Percentiles rank a stretch among this genome's conserved stretches.
Conservation (phyloP, 2,797 vertebrate genomes). For the Pteronotus mesoamericanus region DNA sequence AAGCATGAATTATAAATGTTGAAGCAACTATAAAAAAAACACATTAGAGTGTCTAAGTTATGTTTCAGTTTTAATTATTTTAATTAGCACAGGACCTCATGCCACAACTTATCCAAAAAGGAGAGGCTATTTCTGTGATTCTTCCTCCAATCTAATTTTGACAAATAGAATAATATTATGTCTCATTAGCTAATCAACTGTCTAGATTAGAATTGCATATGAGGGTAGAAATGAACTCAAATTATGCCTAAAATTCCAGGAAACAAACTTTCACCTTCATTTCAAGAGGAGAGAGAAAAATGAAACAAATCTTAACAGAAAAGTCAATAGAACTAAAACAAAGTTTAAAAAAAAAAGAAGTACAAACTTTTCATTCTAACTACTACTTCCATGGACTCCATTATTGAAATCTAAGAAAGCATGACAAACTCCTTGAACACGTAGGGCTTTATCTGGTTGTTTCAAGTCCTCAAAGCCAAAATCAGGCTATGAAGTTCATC, state of each 20-base stretch:
- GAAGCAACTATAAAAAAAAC: no score
- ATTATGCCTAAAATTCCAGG: neutral
- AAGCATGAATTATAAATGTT: neutral
- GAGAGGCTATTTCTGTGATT: neutral
- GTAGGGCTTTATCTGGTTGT: neutral
- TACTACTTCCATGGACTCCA: neutral
- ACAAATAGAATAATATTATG: conserved; percentile 29
- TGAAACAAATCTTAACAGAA: neutral
- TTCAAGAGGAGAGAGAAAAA: neutral
- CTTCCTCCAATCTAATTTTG: conserved; percentile 48
- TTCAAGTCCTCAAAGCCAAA: neutral
- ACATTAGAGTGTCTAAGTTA: no score
- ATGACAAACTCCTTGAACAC: neutral
- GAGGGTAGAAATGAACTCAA: neutral
- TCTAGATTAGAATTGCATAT: neutral
- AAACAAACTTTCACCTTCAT: conserved; percentile 26
- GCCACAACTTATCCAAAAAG: no score
- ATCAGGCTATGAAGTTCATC: neutral
- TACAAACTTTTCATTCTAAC: neutral
- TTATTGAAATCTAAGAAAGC: conserved; percentile 25
- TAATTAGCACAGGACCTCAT: no score
- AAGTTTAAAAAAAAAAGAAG: neutral
- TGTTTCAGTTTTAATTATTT: no score
- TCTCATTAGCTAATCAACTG: conserved; percentile 36
- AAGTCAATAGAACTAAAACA: conserved; percentile 34